phyloP scores from a whole-genome alignment of 2,113 vertebrate species.

The Eclectus roratus region DNA sequence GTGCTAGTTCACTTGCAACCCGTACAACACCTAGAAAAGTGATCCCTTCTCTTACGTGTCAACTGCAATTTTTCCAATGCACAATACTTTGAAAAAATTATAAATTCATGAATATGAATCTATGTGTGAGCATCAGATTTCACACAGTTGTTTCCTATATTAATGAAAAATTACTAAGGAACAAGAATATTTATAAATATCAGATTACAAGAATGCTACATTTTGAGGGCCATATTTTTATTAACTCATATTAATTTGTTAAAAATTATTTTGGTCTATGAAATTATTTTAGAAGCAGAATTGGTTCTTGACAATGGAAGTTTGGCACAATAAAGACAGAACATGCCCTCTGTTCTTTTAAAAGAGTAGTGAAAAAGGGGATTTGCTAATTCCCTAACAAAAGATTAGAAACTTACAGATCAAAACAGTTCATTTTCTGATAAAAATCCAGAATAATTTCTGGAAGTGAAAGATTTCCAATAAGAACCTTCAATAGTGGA shows the following conservation, averaged over 20 bases:
- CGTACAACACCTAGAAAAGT: background rate
- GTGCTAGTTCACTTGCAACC: background rate
- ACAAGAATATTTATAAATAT: background rate
- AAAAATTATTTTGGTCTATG: background rate
- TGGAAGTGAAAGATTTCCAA: background rate
- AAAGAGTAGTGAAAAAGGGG: background rate
- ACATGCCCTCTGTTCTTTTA: background rate
- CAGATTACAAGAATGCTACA: background rate
- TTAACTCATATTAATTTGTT: background rate
- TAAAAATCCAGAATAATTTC: background rate
- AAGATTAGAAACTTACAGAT: background rate
- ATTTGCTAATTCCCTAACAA: background rate
- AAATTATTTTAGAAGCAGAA: background rate
- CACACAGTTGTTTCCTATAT: background rate
- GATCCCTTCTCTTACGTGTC: background rate
- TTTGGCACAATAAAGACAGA: background rate
- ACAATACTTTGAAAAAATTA: background rate
- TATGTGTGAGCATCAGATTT: background rate
- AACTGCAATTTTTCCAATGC: background rate
- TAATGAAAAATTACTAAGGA: background rate
- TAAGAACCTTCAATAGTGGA: background rate
- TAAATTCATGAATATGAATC: background rate
- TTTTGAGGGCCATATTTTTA: background rate
- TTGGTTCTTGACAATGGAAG: background rate
- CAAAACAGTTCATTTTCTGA: background rate